Conservation (phyloP, 2,113 vertebrate genomes). For the Amia ocellicauda region DNA sequence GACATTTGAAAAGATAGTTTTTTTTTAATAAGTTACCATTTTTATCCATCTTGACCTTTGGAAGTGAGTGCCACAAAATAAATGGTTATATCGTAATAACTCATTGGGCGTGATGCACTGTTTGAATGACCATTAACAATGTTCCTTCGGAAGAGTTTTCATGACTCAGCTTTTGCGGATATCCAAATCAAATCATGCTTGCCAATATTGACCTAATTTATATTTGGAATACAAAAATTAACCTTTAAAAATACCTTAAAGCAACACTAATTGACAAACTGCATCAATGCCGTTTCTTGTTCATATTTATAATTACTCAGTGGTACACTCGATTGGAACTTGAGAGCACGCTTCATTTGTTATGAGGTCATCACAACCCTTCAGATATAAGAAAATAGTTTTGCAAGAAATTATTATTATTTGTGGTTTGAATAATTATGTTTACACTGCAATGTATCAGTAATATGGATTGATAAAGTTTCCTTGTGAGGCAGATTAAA, state of each 20-base stretch:
- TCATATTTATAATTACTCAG: slow-evolving; percentile 71
- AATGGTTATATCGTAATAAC: no score
- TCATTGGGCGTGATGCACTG: no score
- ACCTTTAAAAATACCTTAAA: slow-evolving; percentile 78
- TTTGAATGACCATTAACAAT: slow-evolving; percentile 33
- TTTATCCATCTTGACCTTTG: no score
- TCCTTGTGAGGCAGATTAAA: no score
- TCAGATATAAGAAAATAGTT: slow-evolving; percentile 63
- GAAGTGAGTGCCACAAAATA: no score
- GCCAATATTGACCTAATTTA: slow-evolving; percentile 70
- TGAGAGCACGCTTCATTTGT: slow-evolving; percentile 68
- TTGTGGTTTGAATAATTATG: slow-evolving; percentile 12
- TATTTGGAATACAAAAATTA: slow-evolving; percentile 66
- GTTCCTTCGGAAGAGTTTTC: slow-evolving; percentile 16
- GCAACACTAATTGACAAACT: slow-evolving; percentile 76
- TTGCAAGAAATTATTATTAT: slow-evolving; percentile 31
- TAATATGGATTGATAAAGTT: no score
- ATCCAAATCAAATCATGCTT: slow-evolving; percentile 47
- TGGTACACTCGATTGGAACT: slow-evolving; percentile 60
- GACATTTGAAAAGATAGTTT: no score
- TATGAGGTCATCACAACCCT: slow-evolving; percentile 63
- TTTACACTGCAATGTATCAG: not conserved
- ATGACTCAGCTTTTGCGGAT: slow-evolving; percentile 44
- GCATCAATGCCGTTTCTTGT: slow-evolving; percentile 69
- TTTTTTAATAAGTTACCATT: no score